Evolutionary conservation across 2,888 invertebrate species (phyloP), one percentile per base, ranked within the genome.

Genomic region (Nomada ferruginata): DNA sequence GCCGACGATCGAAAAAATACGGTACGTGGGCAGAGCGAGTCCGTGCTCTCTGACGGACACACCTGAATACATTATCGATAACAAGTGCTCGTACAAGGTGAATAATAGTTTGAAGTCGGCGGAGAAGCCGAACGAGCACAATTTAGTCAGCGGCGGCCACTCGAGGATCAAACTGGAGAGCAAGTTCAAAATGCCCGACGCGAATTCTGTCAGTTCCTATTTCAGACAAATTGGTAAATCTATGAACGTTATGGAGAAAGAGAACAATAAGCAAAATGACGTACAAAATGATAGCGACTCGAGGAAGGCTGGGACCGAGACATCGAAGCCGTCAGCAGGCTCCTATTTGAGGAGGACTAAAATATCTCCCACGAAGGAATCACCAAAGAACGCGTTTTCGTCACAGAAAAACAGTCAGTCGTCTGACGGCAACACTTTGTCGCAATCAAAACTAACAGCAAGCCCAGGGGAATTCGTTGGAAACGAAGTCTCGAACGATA

Each of bases 311-410:
- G 55, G 76, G 0, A 47, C 65, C 2, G 92, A 91, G 20, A 66
- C 61, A 29, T 63, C 87, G 0, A 91, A 90, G 68, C 75, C 87
- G 11, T 85, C 91, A 5, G 76, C 90, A 10, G 90, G 91, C 53
- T 91, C 91, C n/a, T 92, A 93, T 77, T 76, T 93, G 47, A 87
- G 93, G 71, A 90, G 93, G 29, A 92, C 93, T n/a, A 93, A 93
- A 72, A 93, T 93, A 76, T 93, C 93, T 0, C 93, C 93, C 2
- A 93, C 93, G 15, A 93, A 93, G 63, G 93, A 93, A 70, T 90
- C 91, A 29, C 87, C 90, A 9, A 93, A 90, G 81, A 91, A 85
- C 65, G 93, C 92, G 7, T 93, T 93, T 61, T 89, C 87, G 0
- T n/a, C 66, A 0, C 83, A 78, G 15, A 89, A 89, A 18, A 85